Conservation (phyloP, 2,888 invertebrate species). For the Mythimna pallens region DNA sequence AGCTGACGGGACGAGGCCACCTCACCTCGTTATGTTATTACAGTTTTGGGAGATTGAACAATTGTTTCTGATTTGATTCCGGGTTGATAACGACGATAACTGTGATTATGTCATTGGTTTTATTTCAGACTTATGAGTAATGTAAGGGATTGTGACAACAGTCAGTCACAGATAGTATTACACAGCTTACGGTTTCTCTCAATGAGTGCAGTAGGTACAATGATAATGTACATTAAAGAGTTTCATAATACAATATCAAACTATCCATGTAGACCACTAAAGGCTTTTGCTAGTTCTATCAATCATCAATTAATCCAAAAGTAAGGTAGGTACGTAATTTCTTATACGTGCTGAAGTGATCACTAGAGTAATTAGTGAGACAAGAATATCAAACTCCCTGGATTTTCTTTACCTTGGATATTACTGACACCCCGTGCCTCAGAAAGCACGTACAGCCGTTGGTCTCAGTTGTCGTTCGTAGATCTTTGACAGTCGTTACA, state of each 20-base stretch:
- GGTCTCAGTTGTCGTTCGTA: too few relatives aligned
- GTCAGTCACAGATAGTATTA: neutral
- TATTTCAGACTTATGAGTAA: neutral
- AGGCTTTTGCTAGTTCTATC: neutral
- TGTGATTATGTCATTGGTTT: neutral
- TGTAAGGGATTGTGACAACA: neutral
- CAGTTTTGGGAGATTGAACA: slow-evolving; percentile 31
- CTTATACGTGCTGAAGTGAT: too few relatives aligned
- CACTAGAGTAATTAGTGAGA: too few relatives aligned
- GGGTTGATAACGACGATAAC: neutral
- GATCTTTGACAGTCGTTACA: too few relatives aligned
- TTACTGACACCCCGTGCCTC: too few relatives aligned
- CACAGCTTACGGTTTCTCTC: neutral
- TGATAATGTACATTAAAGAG: neutral
- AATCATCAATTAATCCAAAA: neutral
- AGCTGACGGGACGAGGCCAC: slow-evolving; percentile 32
- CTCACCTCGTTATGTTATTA: slow-evolving; percentile 15
- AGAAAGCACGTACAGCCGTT: too few relatives aligned
- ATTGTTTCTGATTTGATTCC: slow-evolving; percentile 47
- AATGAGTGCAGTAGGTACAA: too few relatives aligned
- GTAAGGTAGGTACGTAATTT: neutral
- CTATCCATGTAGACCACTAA: too few relatives aligned
- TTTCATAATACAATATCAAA: neutral
- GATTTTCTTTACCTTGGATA: too few relatives aligned
- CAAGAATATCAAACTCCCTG: too few relatives aligned